A percentile compares a stretch with the other conserved stretches of the same genome.
phyloP scores from a whole-genome alignment of 1,140 invertebrate genomes.

The Tetramorium parvispinum region DNA sequence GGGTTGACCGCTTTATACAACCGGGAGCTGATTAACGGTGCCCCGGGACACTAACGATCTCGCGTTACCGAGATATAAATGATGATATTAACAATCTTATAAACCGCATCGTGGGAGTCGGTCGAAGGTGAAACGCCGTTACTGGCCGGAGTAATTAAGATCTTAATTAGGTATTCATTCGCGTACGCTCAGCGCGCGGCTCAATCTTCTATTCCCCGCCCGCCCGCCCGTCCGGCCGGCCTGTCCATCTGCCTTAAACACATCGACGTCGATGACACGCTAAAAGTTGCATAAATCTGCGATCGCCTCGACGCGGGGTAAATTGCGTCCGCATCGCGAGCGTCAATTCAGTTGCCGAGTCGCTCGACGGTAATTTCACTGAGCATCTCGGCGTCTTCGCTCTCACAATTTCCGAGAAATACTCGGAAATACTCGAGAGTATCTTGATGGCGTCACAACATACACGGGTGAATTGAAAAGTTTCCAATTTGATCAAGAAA shows the following conservation, averaged over 20 bases:
- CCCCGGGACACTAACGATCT: constrained; percentile 72
- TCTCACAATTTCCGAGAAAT: not conserved
- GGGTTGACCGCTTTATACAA: constrained; percentile 67
- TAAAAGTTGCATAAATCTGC: constrained; percentile 67
- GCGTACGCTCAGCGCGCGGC: constrained; percentile 48
- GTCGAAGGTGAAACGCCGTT: constrained; percentile 79
- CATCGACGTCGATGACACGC: constrained; percentile 64
- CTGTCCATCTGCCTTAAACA: constrained; percentile 16
- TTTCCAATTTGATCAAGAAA: too few species aligned
- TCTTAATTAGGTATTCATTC: constrained; percentile 84
- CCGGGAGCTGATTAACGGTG: constrained; percentile 71
- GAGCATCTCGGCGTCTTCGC: not conserved
- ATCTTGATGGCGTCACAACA: not conserved
- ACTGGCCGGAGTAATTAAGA: constrained; percentile 80
- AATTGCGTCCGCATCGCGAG: constrained; percentile 34
- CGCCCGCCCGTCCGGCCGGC: not conserved
- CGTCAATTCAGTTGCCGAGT: constrained; percentile 30
- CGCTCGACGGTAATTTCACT: constrained; percentile 35
- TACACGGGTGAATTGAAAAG: not conserved
- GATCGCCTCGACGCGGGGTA: constrained; percentile 32
- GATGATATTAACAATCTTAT: constrained; percentile 82
- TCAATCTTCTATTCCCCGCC: constrained; percentile 59
- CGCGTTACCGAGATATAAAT: constrained; percentile 76
- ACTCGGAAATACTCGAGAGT: not conserved
- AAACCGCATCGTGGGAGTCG: constrained; percentile 82